A percentile compares a stretch with the other conserved stretches of the same genome.
Conservation (phyloP, 2,113 vertebrate genomes). For the Microtus richardsoni region DNA sequence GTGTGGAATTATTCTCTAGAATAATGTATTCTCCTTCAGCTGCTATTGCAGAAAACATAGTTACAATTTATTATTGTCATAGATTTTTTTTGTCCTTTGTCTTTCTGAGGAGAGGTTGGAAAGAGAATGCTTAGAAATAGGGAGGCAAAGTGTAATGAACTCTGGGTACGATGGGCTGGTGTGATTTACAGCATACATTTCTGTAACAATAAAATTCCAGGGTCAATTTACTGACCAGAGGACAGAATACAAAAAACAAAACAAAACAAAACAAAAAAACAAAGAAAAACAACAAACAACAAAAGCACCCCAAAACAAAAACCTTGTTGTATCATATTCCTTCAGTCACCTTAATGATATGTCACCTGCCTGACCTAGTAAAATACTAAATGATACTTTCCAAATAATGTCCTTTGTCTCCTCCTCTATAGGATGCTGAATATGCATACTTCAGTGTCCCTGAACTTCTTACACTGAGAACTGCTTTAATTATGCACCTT, state of each 20-base stretch:
- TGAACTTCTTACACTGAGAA: conserved; percentile 69
- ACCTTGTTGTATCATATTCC: not conserved
- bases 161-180: not conserved
- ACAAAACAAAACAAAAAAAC: not conserved
- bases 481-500: conserved; percentile 82
- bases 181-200: not conserved
- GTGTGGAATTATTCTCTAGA: not conserved
- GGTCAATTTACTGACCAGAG: not conserved
- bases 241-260: too few species aligned
- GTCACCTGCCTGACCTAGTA: not conserved
- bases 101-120: not conserved
- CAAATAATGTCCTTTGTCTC: not conserved
- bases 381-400: not conserved
- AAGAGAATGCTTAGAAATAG: not conserved
- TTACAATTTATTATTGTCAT: not conserved
- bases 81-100: not conserved
- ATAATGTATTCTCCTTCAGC: too few species aligned
- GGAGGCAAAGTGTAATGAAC: not conserved
- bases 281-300: too few species aligned
- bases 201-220: not conserved
- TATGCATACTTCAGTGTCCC: conserved; percentile 63
- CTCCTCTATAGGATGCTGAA: conserved; percentile 78
- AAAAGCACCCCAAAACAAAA: too few species aligned
- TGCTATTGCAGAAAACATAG: not conserved
- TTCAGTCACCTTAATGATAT: not conserved